Conservation (phyloP, 92 coral and sea anemone genomes). For the Porites divaricata region DNA sequence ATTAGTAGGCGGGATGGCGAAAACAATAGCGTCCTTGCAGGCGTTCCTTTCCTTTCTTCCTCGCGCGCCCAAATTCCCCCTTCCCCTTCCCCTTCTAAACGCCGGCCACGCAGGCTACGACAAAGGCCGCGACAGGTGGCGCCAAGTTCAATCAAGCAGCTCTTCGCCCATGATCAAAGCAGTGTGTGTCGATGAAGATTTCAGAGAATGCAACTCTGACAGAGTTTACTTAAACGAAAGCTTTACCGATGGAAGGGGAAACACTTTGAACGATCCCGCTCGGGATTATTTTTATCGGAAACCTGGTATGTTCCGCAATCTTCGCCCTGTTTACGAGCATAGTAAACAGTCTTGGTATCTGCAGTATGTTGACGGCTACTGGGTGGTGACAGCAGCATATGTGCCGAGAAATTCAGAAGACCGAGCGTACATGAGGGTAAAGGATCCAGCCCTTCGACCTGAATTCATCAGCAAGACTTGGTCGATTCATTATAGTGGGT, state of each 20-base stretch:
- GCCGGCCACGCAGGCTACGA: too few species aligned
- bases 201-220: too few species aligned
- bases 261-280: conserved; percentile 38
- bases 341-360: conserved; percentile 58
- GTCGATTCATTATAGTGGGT: conserved; percentile 57
- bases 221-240: conserved; percentile 61
- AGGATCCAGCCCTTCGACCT: conserved; percentile 76
- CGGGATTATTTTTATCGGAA: conserved; percentile 61
- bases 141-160: not conserved
- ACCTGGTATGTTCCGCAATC: conserved; percentile 46
- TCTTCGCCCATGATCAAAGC: conserved; percentile 57
- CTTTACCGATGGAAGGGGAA: conserved; percentile 33
- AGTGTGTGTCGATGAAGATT: conserved; percentile 53
- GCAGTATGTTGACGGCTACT: conserved; percentile 61
- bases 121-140: too few species aligned
- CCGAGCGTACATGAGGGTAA: conserved; percentile 41
- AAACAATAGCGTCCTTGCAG: too few species aligned
- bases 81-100: too few species aligned
- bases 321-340: conserved; percentile 75
- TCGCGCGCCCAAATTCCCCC: too few species aligned
- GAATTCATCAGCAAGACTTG: conserved; percentile 25
- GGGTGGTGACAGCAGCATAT: conserved; percentile 54
- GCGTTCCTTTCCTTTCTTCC: too few species aligned
- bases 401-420: not conserved
- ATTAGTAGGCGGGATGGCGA: too few species aligned